A percentile compares a stretch with the other conserved stretches of the same genome.
phyloP scores from a whole-genome alignment of 1,140 invertebrate species.

The Charaxes varanes region DNA sequence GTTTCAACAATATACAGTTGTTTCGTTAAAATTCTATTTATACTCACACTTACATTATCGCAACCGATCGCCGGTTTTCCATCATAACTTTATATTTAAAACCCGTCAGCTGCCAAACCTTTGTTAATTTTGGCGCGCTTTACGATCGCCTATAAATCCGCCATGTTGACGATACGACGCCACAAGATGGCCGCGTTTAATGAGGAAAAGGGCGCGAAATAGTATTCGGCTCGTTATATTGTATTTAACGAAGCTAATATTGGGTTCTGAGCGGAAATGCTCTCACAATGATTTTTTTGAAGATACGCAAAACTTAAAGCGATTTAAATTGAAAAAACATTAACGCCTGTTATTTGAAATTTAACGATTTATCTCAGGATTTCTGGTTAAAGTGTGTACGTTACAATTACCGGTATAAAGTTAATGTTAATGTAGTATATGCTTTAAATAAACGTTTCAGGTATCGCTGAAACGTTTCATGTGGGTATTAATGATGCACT shows the following conservation, averaged over 20 bases:
- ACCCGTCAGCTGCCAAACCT: conserved; percentile 54
- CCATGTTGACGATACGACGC: conserved; percentile 28
- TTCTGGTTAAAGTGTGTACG: no score
- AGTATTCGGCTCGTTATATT: conserved; percentile 17
- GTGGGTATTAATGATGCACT: conserved; percentile 10
- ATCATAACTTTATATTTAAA: conserved; percentile 58
- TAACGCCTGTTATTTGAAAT: no score
- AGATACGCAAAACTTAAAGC: background rate
- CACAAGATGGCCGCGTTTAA: conserved; percentile 27
- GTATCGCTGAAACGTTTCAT: conserved; percentile 5
- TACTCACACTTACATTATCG: conserved; percentile 25
- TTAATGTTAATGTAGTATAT: no score
- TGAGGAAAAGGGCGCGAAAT: conserved; percentile 24
- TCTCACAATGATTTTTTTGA: background rate
- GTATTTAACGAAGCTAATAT: conserved; percentile 19
- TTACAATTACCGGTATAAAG: no score
- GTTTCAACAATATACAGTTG: no score
- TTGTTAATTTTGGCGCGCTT: conserved; percentile 58
- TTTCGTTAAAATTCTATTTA: no score
- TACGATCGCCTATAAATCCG: conserved; percentile 39
- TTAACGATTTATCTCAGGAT: no score
- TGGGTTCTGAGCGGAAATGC: conserved; percentile 1
- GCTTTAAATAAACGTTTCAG: no score
- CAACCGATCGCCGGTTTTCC: conserved; percentile 33
- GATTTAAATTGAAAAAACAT: no score